Base-by-base conservation (phyloP, 2,113 vertebrate species). In the Psephotus haematonotus region DNA sequence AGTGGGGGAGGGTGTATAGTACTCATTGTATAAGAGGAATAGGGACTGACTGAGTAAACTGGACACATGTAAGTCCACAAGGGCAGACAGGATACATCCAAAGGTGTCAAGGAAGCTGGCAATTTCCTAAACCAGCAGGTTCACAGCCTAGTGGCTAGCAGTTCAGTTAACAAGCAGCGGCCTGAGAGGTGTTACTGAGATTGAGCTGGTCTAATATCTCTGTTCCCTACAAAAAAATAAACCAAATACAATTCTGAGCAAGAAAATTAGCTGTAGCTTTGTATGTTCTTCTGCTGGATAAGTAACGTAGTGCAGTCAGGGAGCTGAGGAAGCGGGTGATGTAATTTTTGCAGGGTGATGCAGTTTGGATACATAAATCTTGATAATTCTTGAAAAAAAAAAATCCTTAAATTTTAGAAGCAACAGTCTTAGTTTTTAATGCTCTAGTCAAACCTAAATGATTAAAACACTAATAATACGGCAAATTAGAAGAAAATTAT, bases 11-110 rank as follows among this genome's bases (percentile, higher is more conserved):
- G 20, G 20, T 59, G 33, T 59, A 23, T 59, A 29, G 3, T 62
- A 52, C 4, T 15, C 28, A 15, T 2, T 0, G 0, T 63, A 46
- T n/a, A 85, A 82, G n/a, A 74, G 12, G 29, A n/a, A 8, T 47
- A 20, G 25, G 22, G 35, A 29, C 18, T 25, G 7, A 22, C 50
- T 33, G 62, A 24, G 25, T 55, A 50, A 86, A 41, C 10, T 33
- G 43, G 4, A 24, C 28, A 16, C 39, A 3, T 52, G 7, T 49
- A 52, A 62, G 9, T 70, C 41, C 13, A 14, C 2, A 6, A 47
- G 16, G 7, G 18, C 28, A 81, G 37, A 44, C 5, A 27, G 41
- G 11, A 44, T 78, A 17, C 19, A 53, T 53, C 9, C 11, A 39
- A 9, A 82, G 24, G 12, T 79, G 31, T 25, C 16, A 28, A 53